Evolutionary conservation across 2,888 invertebrate species (phyloP), one percentile per base, ranked within the genome.

Genomic region (Lithosia quadra): DNA sequence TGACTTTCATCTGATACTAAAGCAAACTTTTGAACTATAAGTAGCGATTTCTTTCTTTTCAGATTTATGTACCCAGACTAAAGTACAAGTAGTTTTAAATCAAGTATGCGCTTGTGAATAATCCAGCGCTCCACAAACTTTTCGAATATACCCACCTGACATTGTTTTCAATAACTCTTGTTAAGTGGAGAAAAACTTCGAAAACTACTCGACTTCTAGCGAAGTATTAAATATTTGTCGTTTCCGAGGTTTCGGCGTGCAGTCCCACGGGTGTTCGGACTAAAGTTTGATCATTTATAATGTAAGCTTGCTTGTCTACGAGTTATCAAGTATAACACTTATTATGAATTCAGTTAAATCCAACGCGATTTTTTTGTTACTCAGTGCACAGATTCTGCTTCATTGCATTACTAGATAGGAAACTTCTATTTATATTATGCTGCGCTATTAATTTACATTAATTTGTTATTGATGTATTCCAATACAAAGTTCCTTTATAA

Each of bases 131-230:
- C 24, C 13, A 49, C 59, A 53, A 66, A 61, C 53, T 66, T 56
- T 22, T 33, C 36, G 58, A 49, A 58, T 53, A 58, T 63, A 63
- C n/a, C 64, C 64, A 60, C 55, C 64, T 68, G 64, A 65, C 61
- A 68, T 65, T 68, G 64, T 68, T 64, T 68, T 68, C 68, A 56
- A 64, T 68, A 65, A 68, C 36, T 68, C 56, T 43, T 59, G 56
- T n/a, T n/a, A 60, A 68, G 33, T 58, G 43, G 36, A n/a, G 67
- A 55, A 43, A 57, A 57, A 68, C 57, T 68, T 56, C 11, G n/a
- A 4, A 49, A 63, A 68, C 36, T 59, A 58, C 58, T 59, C 15
- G 57, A 63, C 63, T 55, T 67, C 21, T 34, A n/a, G 11, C n/a
- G 9, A 63, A 68, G 61, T 43, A 39, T 61, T 60, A 55, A 60